Percentiles rank a stretch among this genome's conserved stretches.
phyloP scores from a whole-genome alignment of 1,140 invertebrate genomes.

The Drosophila chauvacae region DNA sequence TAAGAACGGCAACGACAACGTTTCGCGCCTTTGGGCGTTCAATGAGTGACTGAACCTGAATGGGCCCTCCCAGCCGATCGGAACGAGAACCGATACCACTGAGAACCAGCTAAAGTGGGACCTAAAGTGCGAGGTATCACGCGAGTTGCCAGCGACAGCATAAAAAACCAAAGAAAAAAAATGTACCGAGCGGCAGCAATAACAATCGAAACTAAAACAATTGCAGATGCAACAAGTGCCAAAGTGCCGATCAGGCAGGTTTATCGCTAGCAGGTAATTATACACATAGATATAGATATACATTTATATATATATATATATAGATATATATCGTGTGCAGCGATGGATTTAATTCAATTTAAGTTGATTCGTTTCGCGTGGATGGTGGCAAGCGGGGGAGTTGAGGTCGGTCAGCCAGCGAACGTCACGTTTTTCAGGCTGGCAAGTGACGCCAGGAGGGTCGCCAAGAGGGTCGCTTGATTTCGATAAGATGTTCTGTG shows the following conservation, averaged over 20 bases:
- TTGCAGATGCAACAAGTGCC: constrained; percentile 63
- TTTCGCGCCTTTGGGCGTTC: constrained; percentile 66
- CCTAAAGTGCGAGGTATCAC: constrained; percentile 62
- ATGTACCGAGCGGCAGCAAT: constrained; percentile 22
- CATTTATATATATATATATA: constrained; percentile 7
- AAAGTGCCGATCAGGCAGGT: constrained; percentile 73
- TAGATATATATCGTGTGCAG: constrained; percentile 21
- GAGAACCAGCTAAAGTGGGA: constrained; percentile 47
- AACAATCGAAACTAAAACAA: constrained; percentile 35
- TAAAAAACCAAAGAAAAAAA: constrained; percentile 35
- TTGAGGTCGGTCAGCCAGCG: constrained; percentile 42
- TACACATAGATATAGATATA: constrained; percentile 23
- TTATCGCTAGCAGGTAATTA: constrained; percentile 35
- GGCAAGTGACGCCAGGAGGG: constrained; percentile 11
- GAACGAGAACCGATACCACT: constrained; percentile 49
- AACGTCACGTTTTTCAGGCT: constrained; percentile 52
- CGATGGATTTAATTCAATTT: constrained; percentile 30
- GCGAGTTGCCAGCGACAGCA: constrained; percentile 74
- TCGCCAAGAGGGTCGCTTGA: background rate
- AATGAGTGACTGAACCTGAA: constrained; percentile 68
- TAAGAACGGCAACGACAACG: constrained; percentile 46
- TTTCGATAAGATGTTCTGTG: constrained; percentile 18
- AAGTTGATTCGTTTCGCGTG: constrained; percentile 8
- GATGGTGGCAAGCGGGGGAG: constrained; percentile 16
- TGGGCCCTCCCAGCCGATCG: constrained; percentile 53